These are phyloP conservation scores for Aradophagus sp. DNA, from an alignment of 1,140 invertebrate genomes.

Conservation along the genomic window DNA sequence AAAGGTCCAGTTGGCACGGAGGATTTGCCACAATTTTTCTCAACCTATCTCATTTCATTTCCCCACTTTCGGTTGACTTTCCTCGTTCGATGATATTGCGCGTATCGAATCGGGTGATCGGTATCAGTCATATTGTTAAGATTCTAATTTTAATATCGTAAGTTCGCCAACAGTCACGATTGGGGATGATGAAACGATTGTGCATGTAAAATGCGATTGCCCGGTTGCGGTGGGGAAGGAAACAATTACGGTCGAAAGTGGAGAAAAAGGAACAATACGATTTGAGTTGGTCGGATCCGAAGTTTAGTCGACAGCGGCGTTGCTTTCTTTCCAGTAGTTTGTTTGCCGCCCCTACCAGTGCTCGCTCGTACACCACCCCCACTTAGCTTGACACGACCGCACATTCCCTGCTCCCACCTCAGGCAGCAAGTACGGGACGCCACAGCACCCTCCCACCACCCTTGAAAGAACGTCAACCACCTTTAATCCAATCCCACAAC, in stretches of 20 bases:
- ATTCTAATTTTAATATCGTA: too few species aligned
- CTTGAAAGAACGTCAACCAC: conserved; percentile 49
- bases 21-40: too few species aligned
- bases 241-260: conserved; percentile 8
- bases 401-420: conserved; percentile 49
- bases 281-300: conserved; percentile 74
- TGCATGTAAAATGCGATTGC: too few species aligned
- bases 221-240: conserved; percentile 3
- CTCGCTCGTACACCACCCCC: conserved; percentile 23
- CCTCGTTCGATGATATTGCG: too few species aligned
- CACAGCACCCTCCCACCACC: conserved; percentile 42
- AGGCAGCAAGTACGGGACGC: conserved; percentile 8
- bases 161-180: too few species aligned
- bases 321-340: conserved; percentile 73
- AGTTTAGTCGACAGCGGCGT: conserved; percentile 71
- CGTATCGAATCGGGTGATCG: too few species aligned
- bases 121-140: too few species aligned
- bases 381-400: conserved; percentile 59
- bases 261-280: conserved; percentile 72
- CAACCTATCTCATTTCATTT: too few species aligned
- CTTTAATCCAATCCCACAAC: conserved; percentile 60
- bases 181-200: too few species aligned
- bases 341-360: conserved; percentile 62
- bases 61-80: too few species aligned
- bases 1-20: neutral